Conservation (phyloP, 1,140 invertebrate genomes). For the Drosophila suzukii region DNA sequence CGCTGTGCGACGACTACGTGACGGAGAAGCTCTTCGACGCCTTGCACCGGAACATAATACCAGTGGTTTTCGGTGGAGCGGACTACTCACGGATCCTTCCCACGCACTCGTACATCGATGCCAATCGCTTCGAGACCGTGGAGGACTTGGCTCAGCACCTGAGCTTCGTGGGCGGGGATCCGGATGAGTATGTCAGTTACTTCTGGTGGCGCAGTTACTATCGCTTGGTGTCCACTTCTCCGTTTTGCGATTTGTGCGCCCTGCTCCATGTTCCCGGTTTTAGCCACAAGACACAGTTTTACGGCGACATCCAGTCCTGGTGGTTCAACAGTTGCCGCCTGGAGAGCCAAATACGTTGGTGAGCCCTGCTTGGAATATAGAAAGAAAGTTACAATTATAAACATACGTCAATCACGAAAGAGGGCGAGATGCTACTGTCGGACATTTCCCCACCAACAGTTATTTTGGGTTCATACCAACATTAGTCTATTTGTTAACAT, state of each 20-base stretch:
- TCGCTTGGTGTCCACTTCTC: constrained; percentile 51
- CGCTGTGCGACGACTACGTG: constrained; percentile 86
- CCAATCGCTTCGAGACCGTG: constrained; percentile 85
- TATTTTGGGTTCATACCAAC: neutral
- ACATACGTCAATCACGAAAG: neutral
- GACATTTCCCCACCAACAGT: neutral
- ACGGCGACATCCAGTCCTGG: constrained; percentile 75
- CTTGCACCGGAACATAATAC: constrained; percentile 85
- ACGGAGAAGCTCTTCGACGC: constrained; percentile 87
- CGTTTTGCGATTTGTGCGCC: constrained; percentile 79
- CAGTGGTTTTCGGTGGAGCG: constrained; percentile 86
- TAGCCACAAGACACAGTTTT: constrained; percentile 60
- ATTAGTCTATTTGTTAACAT: neutral
- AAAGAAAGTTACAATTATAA: neutral
- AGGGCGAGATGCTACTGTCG: constrained; percentile 16
- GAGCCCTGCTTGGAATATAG: constrained; percentile 4
- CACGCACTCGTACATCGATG: constrained; percentile 87
- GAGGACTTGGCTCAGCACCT: constrained; percentile 86
- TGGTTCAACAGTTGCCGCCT: constrained; percentile 76
- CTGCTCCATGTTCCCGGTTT: constrained; percentile 60
- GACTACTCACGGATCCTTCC: constrained; percentile 86
- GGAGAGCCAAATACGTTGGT: constrained; percentile 53
- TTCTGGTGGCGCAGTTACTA: constrained; percentile 86
- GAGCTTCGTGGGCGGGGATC: constrained; percentile 84
- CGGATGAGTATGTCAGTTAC: constrained; percentile 85